Conservation (phyloP, 2,797 vertebrate species). For the Cuculus canorus region DNA sequence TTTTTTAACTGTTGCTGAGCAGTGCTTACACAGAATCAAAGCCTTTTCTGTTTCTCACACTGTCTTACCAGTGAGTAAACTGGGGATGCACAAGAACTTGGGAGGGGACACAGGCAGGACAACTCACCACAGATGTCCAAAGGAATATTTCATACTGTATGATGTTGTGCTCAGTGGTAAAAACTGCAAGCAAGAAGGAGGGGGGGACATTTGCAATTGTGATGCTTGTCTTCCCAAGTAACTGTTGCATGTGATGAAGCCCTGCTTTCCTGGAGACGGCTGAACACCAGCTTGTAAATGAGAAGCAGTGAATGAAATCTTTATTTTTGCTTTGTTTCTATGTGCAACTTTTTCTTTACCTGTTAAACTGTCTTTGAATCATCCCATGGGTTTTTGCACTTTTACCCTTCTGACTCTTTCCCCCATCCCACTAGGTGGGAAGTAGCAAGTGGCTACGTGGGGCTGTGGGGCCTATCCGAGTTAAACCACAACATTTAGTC, state of each 20-base stretch:
- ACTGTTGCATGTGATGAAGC: fast-evolving
- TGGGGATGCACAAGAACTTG: not conserved
- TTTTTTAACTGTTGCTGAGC: not conserved
- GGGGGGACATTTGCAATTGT: too few species aligned
- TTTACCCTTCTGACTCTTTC: not conserved
- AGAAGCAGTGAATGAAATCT: not conserved
- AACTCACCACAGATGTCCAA: not conserved
- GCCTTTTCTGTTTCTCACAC: not conserved
- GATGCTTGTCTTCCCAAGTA: not conserved
- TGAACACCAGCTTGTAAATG: not conserved
- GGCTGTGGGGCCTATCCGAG: too few species aligned
- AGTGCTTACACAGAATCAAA: not conserved
- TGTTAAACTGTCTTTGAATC: not conserved
- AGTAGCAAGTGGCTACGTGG: not conserved
- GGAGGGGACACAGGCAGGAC: not conserved
- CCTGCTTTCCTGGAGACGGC: not conserved
- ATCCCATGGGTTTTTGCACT: not conserved
- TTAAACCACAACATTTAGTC: not conserved
- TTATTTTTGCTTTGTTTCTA: not conserved
- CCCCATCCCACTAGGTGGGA: too few species aligned
- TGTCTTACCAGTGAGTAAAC: not conserved
- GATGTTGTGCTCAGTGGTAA: not conserved
- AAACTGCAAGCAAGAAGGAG: not conserved
- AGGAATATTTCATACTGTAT: not conserved
- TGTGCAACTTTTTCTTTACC: not conserved